These are phyloP conservation scores for Elegia similella DNA, from an alignment of 2,888 invertebrate genomes.

Conservation along the genomic window DNA sequence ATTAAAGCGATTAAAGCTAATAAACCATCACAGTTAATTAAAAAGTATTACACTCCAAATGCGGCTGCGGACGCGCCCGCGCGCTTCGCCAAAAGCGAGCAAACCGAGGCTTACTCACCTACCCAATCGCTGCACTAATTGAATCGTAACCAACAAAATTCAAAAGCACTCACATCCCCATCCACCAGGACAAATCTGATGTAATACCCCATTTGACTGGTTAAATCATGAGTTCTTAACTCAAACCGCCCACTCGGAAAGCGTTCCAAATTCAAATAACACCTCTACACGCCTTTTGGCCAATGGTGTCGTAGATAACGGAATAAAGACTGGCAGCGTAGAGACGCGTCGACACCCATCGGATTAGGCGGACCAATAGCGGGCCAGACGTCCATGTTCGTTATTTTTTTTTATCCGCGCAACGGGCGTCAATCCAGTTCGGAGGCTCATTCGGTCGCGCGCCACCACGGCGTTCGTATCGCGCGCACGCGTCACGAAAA, in stretches of 20 bases:
- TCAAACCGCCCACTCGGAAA: conserved; percentile 69
- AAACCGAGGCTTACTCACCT: conserved; percentile 46
- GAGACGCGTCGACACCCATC: conserved; percentile 53
- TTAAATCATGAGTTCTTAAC: conserved; percentile 63
- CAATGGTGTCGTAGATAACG: conserved; percentile 52
- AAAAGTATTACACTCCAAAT: conserved; percentile 55
- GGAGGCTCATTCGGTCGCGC: conserved; percentile 75
- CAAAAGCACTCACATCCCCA: conserved; percentile 49
- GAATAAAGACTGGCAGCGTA: conserved; percentile 58
- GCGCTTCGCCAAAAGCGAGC: conserved; percentile 53
- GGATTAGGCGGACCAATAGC: conserved; percentile 54
- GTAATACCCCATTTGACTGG: conserved; percentile 64
- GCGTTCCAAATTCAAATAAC: conserved; percentile 70
- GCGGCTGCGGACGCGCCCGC: conserved; percentile 40
- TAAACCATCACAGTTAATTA: conserved; percentile 82
- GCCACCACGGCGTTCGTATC: conserved; percentile 77
- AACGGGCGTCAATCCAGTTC: conserved; percentile 48
- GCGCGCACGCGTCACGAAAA: conserved; percentile 66
- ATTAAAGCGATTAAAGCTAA: conserved; percentile 59
- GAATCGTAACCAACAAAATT: conserved; percentile 68
- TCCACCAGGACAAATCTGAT: conserved; percentile 48
- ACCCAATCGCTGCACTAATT: conserved; percentile 71
- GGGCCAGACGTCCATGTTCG: conserved; percentile 62
- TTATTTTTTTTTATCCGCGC: conserved; percentile 57
- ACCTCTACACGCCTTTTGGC: conserved; percentile 50